Evolutionary conservation across 2,888 invertebrate species (phyloP).

Genomic region (Dolomedes plantarius): DNA sequence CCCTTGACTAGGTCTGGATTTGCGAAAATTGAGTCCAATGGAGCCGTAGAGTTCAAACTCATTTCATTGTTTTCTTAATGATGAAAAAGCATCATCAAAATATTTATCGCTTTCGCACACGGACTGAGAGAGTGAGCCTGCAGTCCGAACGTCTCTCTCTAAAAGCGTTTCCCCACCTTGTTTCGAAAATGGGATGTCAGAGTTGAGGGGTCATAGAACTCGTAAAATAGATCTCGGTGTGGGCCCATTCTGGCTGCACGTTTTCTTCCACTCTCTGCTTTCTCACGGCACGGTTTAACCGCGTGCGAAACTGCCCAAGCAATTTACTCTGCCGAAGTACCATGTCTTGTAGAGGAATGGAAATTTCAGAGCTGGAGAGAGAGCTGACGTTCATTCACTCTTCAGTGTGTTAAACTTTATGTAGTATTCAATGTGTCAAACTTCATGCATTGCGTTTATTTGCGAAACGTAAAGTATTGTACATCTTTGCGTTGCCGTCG

Average conservation of each 20-base stretch:
- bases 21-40: too few species aligned
- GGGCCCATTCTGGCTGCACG: slow-evolving; percentile 52
- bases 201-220: slow-evolving; percentile 68
- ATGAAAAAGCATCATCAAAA: not conserved
- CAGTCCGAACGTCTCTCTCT: not conserved
- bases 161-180: slow-evolving; percentile 57
- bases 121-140: not conserved
- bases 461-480: too few species aligned
- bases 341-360: too few species aligned
- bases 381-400: too few species aligned
- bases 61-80: too few species aligned
- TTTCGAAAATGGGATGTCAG: slow-evolving; percentile 62
- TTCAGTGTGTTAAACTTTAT: too few species aligned
- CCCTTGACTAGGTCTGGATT: too few species aligned
- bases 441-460: too few species aligned
- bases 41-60: too few species aligned
- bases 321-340: not conserved
- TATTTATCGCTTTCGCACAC: not conserved
- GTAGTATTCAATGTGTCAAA: too few species aligned
- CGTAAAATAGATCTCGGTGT: slow-evolving; percentile 64
- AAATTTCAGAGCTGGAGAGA: too few species aligned
- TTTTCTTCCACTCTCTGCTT: slow-evolving; percentile 29
- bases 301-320: slow-evolving; percentile 21
- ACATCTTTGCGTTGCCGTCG: too few species aligned
- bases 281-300: slow-evolving; percentile 37